Percentiles rank a stretch among this genome's conserved stretches.
These are phyloP conservation scores for Sebastes alutus DNA, from an alignment of 2,797 vertebrate species.

Conservation along the genomic window DNA sequence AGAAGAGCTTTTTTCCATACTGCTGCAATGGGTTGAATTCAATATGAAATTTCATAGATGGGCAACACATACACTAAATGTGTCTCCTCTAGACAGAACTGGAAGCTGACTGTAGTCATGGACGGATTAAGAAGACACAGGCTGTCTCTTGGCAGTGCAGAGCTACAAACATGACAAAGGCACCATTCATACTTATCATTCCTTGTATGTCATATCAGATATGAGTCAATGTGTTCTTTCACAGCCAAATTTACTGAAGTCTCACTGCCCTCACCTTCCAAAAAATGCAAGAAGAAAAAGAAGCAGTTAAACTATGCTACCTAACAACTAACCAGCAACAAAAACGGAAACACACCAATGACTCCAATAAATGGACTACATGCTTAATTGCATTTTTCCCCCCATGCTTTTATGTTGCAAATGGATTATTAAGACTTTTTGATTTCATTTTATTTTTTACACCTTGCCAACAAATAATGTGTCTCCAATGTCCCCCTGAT, in stretches of 20 bases:
- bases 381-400: not conserved
- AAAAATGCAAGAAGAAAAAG: not conserved
- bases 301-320: not conserved
- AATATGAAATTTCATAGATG: not conserved
- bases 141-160: not conserved
- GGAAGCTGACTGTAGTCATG: not conserved
- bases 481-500: not conserved
- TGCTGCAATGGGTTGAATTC: not conserved
- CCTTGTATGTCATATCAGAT: not conserved
- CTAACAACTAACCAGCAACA: not conserved
- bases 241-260: not conserved
- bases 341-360: not conserved
- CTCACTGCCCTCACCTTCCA: not conserved
- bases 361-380: not conserved
- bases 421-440: not conserved
- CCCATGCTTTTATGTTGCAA: not conserved
- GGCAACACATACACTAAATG: not conserved
- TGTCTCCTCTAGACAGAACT: not conserved
- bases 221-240: constrained; percentile 1
- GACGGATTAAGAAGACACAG: not conserved
- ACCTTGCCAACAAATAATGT: not conserved
- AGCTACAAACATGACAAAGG: not conserved
- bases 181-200: not conserved
- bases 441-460: not conserved
- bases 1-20: not conserved